Base-by-base conservation (phyloP, 2,888 invertebrate genomes). In the Acrocyrtus sp. region DNA sequence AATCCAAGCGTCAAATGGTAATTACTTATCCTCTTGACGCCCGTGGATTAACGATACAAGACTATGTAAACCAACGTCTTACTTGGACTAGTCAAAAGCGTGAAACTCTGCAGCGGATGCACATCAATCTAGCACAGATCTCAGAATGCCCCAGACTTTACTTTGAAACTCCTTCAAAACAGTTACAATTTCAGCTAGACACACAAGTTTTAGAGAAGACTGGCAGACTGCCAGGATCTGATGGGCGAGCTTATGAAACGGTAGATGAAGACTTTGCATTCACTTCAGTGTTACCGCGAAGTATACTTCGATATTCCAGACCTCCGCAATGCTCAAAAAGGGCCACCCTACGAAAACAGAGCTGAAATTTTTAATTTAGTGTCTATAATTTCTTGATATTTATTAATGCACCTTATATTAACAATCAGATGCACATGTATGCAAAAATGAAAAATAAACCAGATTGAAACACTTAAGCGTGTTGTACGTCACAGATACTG, bases 171-270 rank as follows among this genome's bases (percentile, higher is more conserved):
- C 26, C 50, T 24, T 17, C n/a, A 27, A 12, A 19, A 15, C 61
- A 54, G 21, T n/a, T 65, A 15, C 19, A 43, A 29, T 5, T 10
- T 19, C 54, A 47, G 8, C 5, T 47, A 22, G 24, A 39, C 3
- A n/a, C 6, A 15, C 26, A 26, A 26, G 26, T 51, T 27, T n/a
- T 51, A 8, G 51, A 51, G 51, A 24, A 26, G 17, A 51, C 51
- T 51, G 51, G 51, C 22, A 51, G 51, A 27, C 51, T 57, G 1
- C 66, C 66, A 39, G 66, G 66, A 17, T 57, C 66, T 6, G 66
- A 66, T 50, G 66, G 66, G 12, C 22, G 39, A 5, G 27, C n/a
- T 19, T 66, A 57, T 34, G 50, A 48, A 4, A 47, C 56, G 2
- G 66, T 66, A 5, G 66, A 66, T 39, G 48, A 34, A n/a, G 50